Conservation (phyloP, 2,888 invertebrate genomes). For the Ennomos erosarius region DNA sequence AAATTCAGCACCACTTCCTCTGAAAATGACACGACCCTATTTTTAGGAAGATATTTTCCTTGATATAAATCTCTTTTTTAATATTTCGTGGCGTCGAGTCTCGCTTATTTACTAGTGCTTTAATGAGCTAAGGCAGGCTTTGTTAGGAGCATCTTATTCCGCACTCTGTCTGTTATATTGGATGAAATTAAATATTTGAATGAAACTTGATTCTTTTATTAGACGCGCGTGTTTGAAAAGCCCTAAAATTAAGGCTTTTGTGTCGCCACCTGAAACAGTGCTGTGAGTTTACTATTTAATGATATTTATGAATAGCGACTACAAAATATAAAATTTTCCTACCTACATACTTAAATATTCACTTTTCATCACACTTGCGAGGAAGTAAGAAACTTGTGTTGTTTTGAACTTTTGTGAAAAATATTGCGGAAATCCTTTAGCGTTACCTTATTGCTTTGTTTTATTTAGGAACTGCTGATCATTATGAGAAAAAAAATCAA, state of each 20-base stretch:
- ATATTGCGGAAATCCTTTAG: no score
- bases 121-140: constrained; percentile 59
- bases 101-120: constrained; percentile 59
- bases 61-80: constrained; percentile 56
- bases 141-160: constrained; percentile 32
- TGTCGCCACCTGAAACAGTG: not conserved
- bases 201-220: constrained; percentile 42
- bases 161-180: constrained; percentile 37
- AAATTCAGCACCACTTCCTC: constrained; percentile 13
- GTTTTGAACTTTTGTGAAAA: no score
- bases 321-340: no score
- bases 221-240: constrained; percentile 34
- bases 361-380: no score
- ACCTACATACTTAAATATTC: no score
- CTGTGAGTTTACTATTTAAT: no score
- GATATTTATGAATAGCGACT: no score
- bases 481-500: no score
- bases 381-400: no score
- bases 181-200: constrained; percentile 37
- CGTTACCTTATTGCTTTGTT: no score
- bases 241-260: constrained; percentile 16
- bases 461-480: no score
- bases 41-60: constrained; percentile 24
- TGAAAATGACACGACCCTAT: constrained; percentile 26
- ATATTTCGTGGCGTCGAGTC: constrained; percentile 57